Evolutionary conservation across 92 coral and sea anemone genomes (phyloP), one percentile per base, ranked within the genome.

Genomic region (Palythoa grandiflora): DNA sequence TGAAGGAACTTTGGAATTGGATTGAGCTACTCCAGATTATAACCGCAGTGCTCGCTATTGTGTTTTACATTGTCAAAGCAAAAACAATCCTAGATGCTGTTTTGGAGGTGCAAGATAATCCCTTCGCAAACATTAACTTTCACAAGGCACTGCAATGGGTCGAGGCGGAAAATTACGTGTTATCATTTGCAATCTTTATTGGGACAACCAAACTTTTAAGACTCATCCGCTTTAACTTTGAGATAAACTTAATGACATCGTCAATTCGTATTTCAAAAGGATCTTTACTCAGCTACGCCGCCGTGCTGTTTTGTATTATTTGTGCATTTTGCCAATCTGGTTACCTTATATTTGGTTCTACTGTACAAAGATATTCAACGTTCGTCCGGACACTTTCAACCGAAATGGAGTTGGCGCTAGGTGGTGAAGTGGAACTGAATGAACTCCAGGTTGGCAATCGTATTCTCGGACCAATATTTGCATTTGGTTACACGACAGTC

Each of bases 181-280:
- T 95, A 16, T 87, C 98, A 39, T 35, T 91, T 9, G 87, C 94
- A 14, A 90, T 95, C 28, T 95, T 93, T 50, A 85, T 93, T 5
- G 92, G 92, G 17, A 95, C 98, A 17, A 37, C 87, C 1, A 95
- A 95, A 75, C 75, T 93, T 0, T 87, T 95, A 9, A 90, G 93
- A 13, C 84, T 95, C 83, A 71, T 95, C 50, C 98, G 98, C 37
- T 95, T 95, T 47, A 93, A 95, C 75, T 91, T 87, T 14, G 96
- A 95, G 66, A 53, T 95, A 35, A 86, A 88, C 84, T 85, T 93
- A 1, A 78, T 95, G 48, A 60, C 92, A 9, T 75, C 91, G 35
- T 95, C 98, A 13, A 54, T 95, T 21, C 88, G 92, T n/a, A 50
- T 60, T 10, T 86, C 93, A 39, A 88, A 71, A 68, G 73, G 71